Base-by-base conservation (phyloP, 2,888 invertebrate genomes). In the Lissocephala sabroskyi region DNA sequence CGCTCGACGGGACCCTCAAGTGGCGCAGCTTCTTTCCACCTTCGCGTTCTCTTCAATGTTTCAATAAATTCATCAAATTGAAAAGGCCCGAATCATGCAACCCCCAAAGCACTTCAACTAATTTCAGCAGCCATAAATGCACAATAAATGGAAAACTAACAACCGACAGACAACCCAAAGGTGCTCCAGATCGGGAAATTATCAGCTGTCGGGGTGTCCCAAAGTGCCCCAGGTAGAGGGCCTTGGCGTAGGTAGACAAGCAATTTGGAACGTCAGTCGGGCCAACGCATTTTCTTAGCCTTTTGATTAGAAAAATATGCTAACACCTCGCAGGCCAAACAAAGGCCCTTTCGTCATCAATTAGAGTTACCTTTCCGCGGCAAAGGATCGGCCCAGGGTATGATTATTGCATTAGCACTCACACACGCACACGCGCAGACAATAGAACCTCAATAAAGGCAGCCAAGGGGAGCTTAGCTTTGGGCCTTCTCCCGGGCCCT, bases 321-420 rank as follows among this genome's bases (percentile, higher is more conserved):
- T 76, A 70, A 71, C 71, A 71, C 71, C 77, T 77, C 58, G 49
- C 51, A 42, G 62, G 36, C 50, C 11, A 39, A 10, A 23, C n/a
- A 39, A 39, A 1, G n/a, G 10, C 59, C 75, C 64, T 52, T 66
- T 56, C 56, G 65, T 61, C 75, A 74, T 71, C 77, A 76, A 71
- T 77, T 71, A 71, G 77, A 66, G 61, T 66, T 71, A 74, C 71
- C 77, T 71, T 68, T 71, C 77, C 64, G 56, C 77, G 52, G 77
- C 56, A 36, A 52, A 74, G 71, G 77, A 71, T 71, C 65, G 59
- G 49, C n/a, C n/a, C 49, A 23, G 17, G 14, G 68, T 49, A 65
- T 65, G 59, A 71, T 65, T 71, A 66, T 67, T 50, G 61, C 67
- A 71, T 63, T 66, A 65, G 45, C 60, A 51, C 39, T 42, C 47